These are phyloP conservation scores for Caenorhabditis uteleia DNA, from an alignment of 2,888 invertebrate species.

Conservation along the genomic window DNA sequence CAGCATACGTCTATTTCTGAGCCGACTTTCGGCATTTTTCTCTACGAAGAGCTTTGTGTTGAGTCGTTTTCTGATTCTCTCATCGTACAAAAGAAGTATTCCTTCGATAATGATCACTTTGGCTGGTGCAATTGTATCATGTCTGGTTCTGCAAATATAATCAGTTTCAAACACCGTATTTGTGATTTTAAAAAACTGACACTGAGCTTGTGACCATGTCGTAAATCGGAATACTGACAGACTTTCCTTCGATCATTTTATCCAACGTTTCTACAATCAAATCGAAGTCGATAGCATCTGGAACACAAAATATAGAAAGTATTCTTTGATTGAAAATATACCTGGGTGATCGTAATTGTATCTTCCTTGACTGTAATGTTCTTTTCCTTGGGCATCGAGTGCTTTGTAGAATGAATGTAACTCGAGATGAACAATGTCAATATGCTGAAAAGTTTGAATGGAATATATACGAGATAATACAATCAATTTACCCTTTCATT, in stretches of 20 bases:
- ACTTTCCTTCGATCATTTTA: slow-evolving; percentile 84
- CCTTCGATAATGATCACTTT: slow-evolving; percentile 80
- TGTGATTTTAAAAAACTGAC: no score
- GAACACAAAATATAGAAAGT: not conserved
- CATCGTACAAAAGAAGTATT: slow-evolving; percentile 95
- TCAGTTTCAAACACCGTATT: no score
- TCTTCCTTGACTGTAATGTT: slow-evolving; percentile 80
- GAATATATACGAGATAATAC: not conserved
- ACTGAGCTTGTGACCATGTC: slow-evolving; percentile 89
- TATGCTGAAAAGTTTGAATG: slow-evolving; percentile 18
- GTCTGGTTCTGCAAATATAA: slow-evolving; percentile 39
- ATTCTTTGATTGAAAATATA: slow-evolving; percentile 49
- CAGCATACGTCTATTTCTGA: slow-evolving; percentile 85
- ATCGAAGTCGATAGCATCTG: slow-evolving; percentile 90
- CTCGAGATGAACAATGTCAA: slow-evolving; percentile 26
- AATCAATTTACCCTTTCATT: slow-evolving; percentile 26
- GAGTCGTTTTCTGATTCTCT: slow-evolving; percentile 89
- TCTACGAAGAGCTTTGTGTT: slow-evolving; percentile 99
- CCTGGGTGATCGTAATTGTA: slow-evolving; percentile 98
- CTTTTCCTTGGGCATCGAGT: slow-evolving; percentile 81
- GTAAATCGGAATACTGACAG: slow-evolving; percentile 89
- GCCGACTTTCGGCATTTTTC: slow-evolving; percentile 94
- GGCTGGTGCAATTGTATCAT: slow-evolving; percentile 33
- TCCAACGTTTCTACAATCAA: slow-evolving; percentile 82
- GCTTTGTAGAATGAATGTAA: slow-evolving; percentile 96